Base-by-base conservation (phyloP, 2,797 vertebrate species). In the Gallinago nigripennis region DNA sequence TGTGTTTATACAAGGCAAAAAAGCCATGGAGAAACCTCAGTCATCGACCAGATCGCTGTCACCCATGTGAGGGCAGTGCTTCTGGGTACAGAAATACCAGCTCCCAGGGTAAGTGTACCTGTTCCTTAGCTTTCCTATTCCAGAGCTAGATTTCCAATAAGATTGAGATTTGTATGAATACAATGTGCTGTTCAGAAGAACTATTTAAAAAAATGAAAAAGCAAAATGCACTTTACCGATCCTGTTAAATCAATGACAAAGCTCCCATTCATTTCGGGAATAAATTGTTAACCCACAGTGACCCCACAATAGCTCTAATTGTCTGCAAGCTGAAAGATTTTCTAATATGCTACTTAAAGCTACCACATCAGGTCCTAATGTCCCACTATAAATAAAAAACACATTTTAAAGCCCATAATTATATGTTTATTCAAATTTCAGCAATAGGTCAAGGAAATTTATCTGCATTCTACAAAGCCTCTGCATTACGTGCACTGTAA, bases 351-450 rank as follows among this genome's bases (percentile, higher is more conserved):
- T 93, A 30, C 82, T 65, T 93, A 75, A 94, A 70, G 17, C 31
- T 86, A 61, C 48, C 53, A 75, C 72, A 72, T 91, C 50, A 64
- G 79, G 28, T 45, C n/a, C 33, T 91, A 87, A 85, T 89, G 57
- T 86, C 63, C 37, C 43, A 13, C 45, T 88, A 56, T 58, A 93
- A 86, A 94, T 95, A 71, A 83, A 66, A 86, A 51, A 0, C 9
- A 43, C 63, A 68, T 70, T 89, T 85, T 39, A 75, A 87, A 93
- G 66, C 19, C 28, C 21, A n/a, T 77, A 94, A 94, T 95, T 84
- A 81, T 28, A 68, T 87, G 64, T 94, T 95, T 95, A 87, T 90
- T 93, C 63, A 88, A 54, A 93, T 86, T 92, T 94, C 33, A 87
- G 60, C 20, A 77, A 57, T 30, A 90, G 60, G 51, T 80, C 85